phyloP scores from a whole-genome alignment of 2,888 invertebrate genomes.

The Hirtodrosophila cameraria region DNA sequence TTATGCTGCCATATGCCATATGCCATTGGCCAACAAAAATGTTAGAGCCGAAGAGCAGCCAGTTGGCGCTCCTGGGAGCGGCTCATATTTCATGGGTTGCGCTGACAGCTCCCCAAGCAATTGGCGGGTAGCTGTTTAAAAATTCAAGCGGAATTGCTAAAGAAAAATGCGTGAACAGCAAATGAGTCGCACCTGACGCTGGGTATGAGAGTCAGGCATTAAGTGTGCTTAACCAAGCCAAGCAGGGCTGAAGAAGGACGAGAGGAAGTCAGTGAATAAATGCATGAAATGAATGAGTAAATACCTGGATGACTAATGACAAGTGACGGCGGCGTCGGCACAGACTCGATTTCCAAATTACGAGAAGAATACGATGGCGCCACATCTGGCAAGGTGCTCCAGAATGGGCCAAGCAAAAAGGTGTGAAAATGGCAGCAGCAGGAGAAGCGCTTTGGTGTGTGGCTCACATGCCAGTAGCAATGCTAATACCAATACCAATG shows the following conservation, averaged over 20 bases:
- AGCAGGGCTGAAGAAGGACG: neutral
- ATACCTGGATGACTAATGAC: constrained; percentile 76
- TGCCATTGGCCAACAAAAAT: neutral
- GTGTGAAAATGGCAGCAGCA: constrained; percentile 61
- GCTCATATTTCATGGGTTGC: constrained; percentile 58
- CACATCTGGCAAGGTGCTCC: constrained; percentile 8
- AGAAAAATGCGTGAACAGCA: constrained; percentile 62
- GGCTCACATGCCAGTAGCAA: constrained; percentile 23
- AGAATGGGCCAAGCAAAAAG: constrained; percentile 49
- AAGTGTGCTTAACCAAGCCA: neutral
- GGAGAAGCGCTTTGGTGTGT: constrained; percentile 18
- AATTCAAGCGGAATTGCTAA: constrained; percentile 52
- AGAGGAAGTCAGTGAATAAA: constrained; percentile 62
- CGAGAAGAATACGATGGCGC: constrained; percentile 14
- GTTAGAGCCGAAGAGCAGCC: constrained; percentile 1
- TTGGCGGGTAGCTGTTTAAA: constrained; percentile 50
- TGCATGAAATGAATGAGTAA: constrained; percentile 77
- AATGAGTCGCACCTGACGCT: constrained; percentile 63
- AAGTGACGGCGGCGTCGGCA: constrained; percentile 36
- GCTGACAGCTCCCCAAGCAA: constrained; percentile 64
- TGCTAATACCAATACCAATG: neutral
- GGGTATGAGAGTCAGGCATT: neutral
- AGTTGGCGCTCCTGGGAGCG: constrained; percentile 16
- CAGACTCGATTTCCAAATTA: constrained; percentile 58
- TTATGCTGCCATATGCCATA: constrained; percentile 32